Conservation (phyloP, 2,797 vertebrate genomes). For the Valencia hispanica region DNA sequence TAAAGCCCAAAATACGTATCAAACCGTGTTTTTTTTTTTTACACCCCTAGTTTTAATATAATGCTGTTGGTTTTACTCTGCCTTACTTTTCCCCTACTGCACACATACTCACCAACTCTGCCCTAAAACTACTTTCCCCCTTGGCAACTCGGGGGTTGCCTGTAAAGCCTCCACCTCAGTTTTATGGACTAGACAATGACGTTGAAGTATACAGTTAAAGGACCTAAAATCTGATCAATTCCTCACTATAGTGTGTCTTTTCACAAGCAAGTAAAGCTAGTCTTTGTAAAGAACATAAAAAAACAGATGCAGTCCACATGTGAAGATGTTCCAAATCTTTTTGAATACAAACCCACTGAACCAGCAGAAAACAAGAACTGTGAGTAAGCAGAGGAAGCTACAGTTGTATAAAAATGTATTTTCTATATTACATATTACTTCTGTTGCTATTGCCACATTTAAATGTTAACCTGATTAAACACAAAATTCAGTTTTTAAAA, state of each 20-base stretch:
- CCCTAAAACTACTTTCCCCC: background rate
- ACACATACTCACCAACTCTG: background rate
- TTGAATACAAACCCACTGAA: background rate
- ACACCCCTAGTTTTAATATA: background rate
- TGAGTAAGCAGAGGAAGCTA: background rate
- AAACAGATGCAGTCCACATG: background rate
- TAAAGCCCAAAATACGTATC: no score
- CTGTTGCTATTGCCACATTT: background rate
- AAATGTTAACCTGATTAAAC: background rate
- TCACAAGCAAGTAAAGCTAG: background rate
- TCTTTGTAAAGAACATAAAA: background rate
- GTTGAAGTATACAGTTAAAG: background rate
- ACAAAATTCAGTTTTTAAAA: background rate
- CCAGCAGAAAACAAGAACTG: background rate
- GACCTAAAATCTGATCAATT: background rate
- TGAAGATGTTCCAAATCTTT: background rate
- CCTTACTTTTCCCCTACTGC: background rate
- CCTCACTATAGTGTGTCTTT: background rate
- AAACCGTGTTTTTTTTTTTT: no score
- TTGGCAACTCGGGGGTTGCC: background rate
- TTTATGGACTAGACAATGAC: background rate
- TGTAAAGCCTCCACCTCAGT: background rate
- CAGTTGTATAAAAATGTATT: background rate
- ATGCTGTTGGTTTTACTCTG: background rate
- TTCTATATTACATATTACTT: background rate